These are phyloP conservation scores for Stenotaenia linearis DNA, from an alignment of 2,888 invertebrate genomes.

Conservation along the genomic window DNA sequence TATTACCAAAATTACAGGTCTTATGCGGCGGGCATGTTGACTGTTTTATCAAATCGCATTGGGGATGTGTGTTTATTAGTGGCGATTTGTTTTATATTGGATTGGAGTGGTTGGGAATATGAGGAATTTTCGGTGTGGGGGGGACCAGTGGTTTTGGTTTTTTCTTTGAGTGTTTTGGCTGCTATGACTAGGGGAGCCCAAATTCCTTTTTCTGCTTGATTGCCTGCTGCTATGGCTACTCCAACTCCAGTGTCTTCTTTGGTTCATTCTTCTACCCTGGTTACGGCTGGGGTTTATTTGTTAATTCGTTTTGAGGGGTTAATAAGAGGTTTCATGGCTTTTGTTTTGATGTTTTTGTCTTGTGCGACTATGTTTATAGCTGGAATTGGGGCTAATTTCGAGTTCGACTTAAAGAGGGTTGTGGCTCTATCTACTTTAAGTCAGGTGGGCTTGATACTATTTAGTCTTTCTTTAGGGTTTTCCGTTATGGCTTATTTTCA, in stretches of 20 bases:
- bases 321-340: conserved; percentile 47
- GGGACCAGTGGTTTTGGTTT: conserved; percentile 39
- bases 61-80: conserved; percentile 65
- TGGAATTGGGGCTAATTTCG: conserved; percentile 46
- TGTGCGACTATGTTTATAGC: conserved; percentile 44
- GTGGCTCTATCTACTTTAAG: conserved; percentile 71
- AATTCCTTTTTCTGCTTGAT: conserved; percentile 70
- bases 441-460: conserved; percentile 67
- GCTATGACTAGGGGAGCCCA: conserved; percentile 70
- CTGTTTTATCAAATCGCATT: conserved; percentile 65
- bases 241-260: conserved; percentile 70
- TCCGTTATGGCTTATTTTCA: conserved; percentile 62
- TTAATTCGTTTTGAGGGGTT: conserved; percentile 62
- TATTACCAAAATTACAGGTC: conserved; percentile 62
- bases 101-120: conserved; percentile 51
- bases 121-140: background rate
- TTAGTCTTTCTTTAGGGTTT: conserved; percentile 56
- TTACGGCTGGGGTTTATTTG: conserved; percentile 69
- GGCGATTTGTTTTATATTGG: conserved; percentile 56
- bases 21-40: conserved; percentile 65
- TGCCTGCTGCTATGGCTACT: conserved; percentile 66
- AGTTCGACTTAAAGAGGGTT: conserved; percentile 65
- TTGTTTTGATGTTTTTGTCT: conserved; percentile 54
- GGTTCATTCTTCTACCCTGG: conserved; percentile 72
- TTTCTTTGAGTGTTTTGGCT: conserved; percentile 48